These are phyloP conservation scores for Drosophila gaucha DNA, from an alignment of 2,888 invertebrate genomes.

Conservation along the genomic window DNA sequence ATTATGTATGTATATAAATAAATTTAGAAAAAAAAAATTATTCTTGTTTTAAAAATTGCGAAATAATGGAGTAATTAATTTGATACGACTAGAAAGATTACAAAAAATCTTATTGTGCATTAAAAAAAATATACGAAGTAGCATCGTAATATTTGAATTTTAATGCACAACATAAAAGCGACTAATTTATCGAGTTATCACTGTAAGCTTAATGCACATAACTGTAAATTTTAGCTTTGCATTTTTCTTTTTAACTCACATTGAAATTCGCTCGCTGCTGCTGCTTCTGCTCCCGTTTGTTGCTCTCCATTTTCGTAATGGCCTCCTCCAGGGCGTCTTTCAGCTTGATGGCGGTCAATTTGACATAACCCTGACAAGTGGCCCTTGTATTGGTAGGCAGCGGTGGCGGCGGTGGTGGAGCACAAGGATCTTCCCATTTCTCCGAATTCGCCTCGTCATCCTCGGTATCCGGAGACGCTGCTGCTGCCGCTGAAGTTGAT, in stretches of 20 bases:
- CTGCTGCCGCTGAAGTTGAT: neutral
- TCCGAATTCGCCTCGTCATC: conserved; percentile 64
- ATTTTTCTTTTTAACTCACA: conserved; percentile 21
- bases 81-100: no score
- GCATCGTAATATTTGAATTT: neutral
- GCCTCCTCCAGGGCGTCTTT: conserved; percentile 71
- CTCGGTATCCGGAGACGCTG: conserved; percentile 40
- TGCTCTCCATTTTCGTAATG: conserved; percentile 65
- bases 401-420: conserved; percentile 70
- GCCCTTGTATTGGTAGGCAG: conserved; percentile 41
- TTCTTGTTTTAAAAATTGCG: no score
- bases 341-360: conserved; percentile 56
- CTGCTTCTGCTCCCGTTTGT: conserved; percentile 40
- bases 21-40: no score
- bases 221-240: conserved; percentile 12
- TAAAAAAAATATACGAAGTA: no score
- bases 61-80: no score
- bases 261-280: conserved; percentile 24
- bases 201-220: conserved; percentile 5
- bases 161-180: neutral
- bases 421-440: conserved; percentile 69
- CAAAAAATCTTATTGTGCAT: neutral
- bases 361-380: conserved; percentile 40
- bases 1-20: no score
- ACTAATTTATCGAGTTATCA: neutral